These are phyloP conservation scores for Gymnarchus niloticus DNA, from an alignment of 2,113 vertebrate species.

Conservation along the genomic window DNA sequence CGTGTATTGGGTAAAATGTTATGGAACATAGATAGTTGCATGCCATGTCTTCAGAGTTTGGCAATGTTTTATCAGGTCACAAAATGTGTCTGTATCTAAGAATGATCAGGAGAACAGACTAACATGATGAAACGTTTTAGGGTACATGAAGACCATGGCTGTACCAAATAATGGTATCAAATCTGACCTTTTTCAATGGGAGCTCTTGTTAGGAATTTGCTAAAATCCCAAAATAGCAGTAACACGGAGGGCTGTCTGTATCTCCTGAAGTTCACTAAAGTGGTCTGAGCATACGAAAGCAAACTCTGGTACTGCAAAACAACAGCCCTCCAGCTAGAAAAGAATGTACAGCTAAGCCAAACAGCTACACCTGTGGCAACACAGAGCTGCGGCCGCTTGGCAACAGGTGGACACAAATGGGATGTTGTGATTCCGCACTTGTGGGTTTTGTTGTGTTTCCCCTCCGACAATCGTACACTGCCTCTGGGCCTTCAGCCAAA, in stretches of 20 bases:
- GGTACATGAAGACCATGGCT: background rate
- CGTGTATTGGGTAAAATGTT: no score
- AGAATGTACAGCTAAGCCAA: background rate
- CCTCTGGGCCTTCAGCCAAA: background rate
- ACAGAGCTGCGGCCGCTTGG: background rate
- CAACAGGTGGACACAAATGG: background rate
- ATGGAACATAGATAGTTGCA: background rate
- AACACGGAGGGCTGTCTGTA: background rate
- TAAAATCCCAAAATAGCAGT: background rate
- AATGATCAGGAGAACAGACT: conserved; percentile 33
- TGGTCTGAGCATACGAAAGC: background rate
- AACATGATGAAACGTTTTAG: conserved; percentile 20
- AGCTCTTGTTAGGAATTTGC: background rate
- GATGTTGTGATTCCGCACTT: background rate
- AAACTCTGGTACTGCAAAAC: background rate
- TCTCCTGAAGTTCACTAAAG: background rate
- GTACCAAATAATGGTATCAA: background rate
- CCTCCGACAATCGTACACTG: background rate
- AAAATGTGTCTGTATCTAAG: conserved; percentile 40
- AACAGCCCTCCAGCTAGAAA: background rate
- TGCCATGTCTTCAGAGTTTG: no score
- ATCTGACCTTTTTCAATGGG: background rate
- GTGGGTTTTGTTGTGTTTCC: background rate
- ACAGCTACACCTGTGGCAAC: background rate
- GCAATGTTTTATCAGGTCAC: no score